phyloP scores from a whole-genome alignment of 2,888 invertebrate genomes.

The Meloe dianella region DNA sequence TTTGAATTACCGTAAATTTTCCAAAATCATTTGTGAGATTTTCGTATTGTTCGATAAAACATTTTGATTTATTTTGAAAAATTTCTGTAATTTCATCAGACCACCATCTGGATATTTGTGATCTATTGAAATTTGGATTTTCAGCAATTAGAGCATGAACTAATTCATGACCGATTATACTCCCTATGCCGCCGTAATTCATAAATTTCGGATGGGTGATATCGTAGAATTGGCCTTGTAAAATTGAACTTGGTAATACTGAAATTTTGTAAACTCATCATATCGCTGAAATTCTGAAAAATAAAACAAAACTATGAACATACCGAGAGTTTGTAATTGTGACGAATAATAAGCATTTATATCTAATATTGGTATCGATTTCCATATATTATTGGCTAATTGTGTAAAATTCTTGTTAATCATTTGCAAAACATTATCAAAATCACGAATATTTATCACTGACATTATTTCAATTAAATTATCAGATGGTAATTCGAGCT shows the following conservation, averaged over 20 bases:
- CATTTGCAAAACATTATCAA: slow-evolving; percentile 33
- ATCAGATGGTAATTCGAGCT: slow-evolving; percentile 35
- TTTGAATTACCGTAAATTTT: slow-evolving; percentile 31
- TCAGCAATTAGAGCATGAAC: slow-evolving; percentile 39
- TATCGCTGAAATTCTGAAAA: slow-evolving; percentile 7
- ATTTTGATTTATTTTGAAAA: slow-evolving; percentile 35
- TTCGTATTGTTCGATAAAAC: slow-evolving; percentile 42
- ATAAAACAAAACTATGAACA: slow-evolving; percentile 24
- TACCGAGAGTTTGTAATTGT: slow-evolving; percentile 36
- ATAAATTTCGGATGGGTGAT: slow-evolving; percentile 45
- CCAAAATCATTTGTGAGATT: slow-evolving; percentile 28
- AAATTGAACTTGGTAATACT: slow-evolving; percentile 48
- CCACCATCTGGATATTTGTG: slow-evolving; percentile 32
- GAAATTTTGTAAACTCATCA: slow-evolving; percentile 29
- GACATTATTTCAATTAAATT: slow-evolving; percentile 41
- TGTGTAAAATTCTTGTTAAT: slow-evolving; percentile 25
- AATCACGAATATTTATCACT: slow-evolving; percentile 25
- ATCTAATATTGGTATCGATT: slow-evolving; percentile 30
- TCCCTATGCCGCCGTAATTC: slow-evolving; percentile 50
- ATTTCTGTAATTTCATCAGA: slow-evolving; percentile 34
- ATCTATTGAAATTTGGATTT: slow-evolving; percentile 6
- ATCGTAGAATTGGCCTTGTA: slow-evolving; percentile 45
- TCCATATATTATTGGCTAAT: slow-evolving; percentile 16
- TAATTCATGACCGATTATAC: slow-evolving; percentile 51
- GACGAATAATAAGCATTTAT: slow-evolving; percentile 43